phyloP scores from a whole-genome alignment of 2,113 vertebrate species.

The Triplophysa rosa region DNA sequence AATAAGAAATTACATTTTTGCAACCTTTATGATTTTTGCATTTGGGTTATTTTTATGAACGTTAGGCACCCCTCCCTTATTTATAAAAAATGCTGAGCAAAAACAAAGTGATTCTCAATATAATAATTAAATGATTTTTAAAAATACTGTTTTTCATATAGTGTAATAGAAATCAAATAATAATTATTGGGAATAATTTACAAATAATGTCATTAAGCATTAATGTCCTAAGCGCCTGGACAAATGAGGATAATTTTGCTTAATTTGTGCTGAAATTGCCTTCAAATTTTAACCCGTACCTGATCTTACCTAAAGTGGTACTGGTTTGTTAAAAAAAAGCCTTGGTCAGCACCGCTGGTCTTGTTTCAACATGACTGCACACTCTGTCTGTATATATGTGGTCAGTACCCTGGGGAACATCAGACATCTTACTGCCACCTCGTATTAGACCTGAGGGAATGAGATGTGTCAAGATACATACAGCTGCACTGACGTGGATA shows the following conservation, averaged over 20 bases:
- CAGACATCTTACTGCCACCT: constrained; percentile 6
- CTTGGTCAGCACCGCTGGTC: background rate
- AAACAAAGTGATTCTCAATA: no score
- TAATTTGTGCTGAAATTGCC: background rate
- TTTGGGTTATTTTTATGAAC: background rate
- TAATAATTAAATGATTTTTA: no score
- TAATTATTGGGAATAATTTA: no score
- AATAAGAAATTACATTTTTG: background rate
- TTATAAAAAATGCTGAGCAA: background rate
- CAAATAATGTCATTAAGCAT: no score
- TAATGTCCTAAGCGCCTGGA: no score
- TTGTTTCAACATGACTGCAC: background rate
- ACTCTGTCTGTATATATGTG: background rate
- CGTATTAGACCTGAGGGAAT: constrained; percentile 12
- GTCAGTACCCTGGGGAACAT: background rate
- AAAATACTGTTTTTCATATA: no score
- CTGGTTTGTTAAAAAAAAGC: background rate
- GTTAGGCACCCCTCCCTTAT: background rate
- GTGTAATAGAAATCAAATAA: no score
- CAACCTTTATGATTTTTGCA: background rate
- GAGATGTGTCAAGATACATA: constrained; percentile 23
- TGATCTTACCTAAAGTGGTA: background rate
- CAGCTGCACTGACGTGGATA: background rate
- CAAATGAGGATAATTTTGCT: no score
- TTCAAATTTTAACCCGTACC: background rate